A percentile compares a stretch with the other conserved stretches of the same genome.
These are phyloP conservation scores for Zaprionus taronus DNA, from an alignment of 1,140 invertebrate genomes.

Conservation along the genomic window DNA sequence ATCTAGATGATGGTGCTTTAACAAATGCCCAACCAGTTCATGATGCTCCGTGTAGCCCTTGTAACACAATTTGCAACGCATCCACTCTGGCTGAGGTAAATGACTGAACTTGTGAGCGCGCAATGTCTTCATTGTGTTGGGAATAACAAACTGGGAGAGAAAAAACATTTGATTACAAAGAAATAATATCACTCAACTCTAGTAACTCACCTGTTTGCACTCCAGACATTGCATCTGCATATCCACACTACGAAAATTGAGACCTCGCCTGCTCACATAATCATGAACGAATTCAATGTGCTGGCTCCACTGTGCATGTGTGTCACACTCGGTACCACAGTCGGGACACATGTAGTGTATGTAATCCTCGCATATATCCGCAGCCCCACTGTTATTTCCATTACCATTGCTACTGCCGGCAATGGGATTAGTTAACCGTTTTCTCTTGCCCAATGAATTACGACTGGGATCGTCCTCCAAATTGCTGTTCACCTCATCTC, in stretches of 20 bases:
- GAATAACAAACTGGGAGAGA: slow-evolving; percentile 51
- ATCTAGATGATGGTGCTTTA: slow-evolving; percentile 66
- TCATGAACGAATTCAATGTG: slow-evolving; percentile 79
- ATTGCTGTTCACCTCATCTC: neutral
- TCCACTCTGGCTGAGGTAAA: slow-evolving; percentile 68
- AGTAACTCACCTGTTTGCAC: slow-evolving; percentile 64
- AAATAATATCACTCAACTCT: neutral
- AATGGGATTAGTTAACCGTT: neutral
- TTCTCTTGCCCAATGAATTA: slow-evolving; percentile 26
- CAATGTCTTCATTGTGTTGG: slow-evolving; percentile 66
- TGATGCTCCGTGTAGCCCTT: slow-evolving; percentile 58
- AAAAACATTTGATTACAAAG: neutral
- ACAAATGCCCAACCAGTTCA: slow-evolving; percentile 60
- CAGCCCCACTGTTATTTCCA: slow-evolving; percentile 18
- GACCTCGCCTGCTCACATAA: slow-evolving; percentile 64
- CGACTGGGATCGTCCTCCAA: slow-evolving; percentile 36
- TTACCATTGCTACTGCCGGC: neutral
- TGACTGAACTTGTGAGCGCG: slow-evolving; percentile 75
- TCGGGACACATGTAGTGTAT: slow-evolving; percentile 78
- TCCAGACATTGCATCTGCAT: slow-evolving; percentile 77
- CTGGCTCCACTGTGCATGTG: slow-evolving; percentile 69
- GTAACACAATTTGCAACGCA: slow-evolving; percentile 78
- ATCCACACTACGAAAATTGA: slow-evolving; percentile 68
- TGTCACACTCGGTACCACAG: slow-evolving; percentile 70
- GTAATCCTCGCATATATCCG: slow-evolving; percentile 69